Conservation (phyloP, 35 echinoderm and acorn worm species). For the Eucidaris tribuloides region DNA sequence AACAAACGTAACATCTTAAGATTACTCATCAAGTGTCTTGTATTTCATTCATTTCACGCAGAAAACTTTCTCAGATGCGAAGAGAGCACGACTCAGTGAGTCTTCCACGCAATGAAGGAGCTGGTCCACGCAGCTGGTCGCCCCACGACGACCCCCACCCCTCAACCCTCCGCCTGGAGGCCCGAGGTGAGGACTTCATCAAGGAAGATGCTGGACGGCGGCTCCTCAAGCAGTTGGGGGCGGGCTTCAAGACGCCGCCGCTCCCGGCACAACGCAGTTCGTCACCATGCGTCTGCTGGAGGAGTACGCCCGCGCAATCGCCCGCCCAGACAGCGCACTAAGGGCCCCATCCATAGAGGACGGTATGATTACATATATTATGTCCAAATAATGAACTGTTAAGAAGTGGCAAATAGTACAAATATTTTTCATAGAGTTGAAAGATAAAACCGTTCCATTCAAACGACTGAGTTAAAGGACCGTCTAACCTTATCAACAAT, state of each 20-base stretch:
- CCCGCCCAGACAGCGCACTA: conserved; percentile 62
- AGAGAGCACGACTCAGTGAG: conserved; percentile 62
- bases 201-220: conserved; percentile 79
- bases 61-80: conserved; percentile 68
- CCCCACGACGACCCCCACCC: conserved; percentile 84
- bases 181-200: conserved; percentile 83
- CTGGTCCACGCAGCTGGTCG: conserved; percentile 79
- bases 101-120: conserved; percentile 86
- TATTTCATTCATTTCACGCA: too few species aligned
- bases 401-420: too few species aligned
- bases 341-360: conserved; percentile 42
- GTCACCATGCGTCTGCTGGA: conserved; percentile 95
- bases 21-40: too few species aligned
- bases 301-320: conserved; percentile 86
- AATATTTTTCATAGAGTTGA: too few species aligned
- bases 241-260: conserved; percentile 72
- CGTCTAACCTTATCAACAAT: too few species aligned
- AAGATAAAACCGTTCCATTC: too few species aligned
- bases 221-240: conserved; percentile 71
- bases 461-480: too few species aligned
- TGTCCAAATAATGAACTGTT: too few species aligned
- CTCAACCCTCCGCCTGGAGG: conserved; percentile 82
- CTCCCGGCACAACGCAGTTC: conserved; percentile 86
- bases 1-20: too few species aligned
- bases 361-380: too few species aligned